Base-by-base conservation (phyloP, 1,140 invertebrate genomes). In the Adoxophyes honmai region DNA sequence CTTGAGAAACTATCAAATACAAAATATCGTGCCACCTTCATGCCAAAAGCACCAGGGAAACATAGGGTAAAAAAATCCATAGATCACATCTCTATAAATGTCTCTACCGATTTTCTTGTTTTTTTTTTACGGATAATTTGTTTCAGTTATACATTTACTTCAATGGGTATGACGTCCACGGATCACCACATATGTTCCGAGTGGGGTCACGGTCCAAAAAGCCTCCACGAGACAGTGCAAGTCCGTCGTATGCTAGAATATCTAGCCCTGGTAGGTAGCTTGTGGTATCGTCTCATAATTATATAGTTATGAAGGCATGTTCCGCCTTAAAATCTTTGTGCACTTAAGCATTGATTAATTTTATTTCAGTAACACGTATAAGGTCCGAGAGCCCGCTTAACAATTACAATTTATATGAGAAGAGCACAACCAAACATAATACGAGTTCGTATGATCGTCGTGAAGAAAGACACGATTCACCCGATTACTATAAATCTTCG, bases 151-250 rank as follows among this genome's bases (percentile, higher is more conserved):
- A 98, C 76, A 93, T 98, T 10, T 98, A 97, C 72, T 99, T 98
- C 81, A 99, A 99, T 83, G 96, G 96, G 3, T 95, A 95, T 65
- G 97, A 98, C 75, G 96, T 99, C n/a, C 96, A 96, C 91, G 97
- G 98, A 83, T 94, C 93, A 9, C 94, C 95, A 1, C 95, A 95
- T 68, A 94, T 95, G 55, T 93, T 96, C 77, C 87, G 94, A 48
- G 95, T 96, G 28, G 95, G 95, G 15, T 81, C 86, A 1, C 55
- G 93, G 90, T 57, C 92, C 90, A 84, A 92, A 90, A 86, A 85
- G 64, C 73, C 70, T 3, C 73, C 70, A 2, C 68, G 83, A 4
- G 83, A 84, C 54, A 86, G 80, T 59, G 70, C 76, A 28, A 86
- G 83, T 38, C 85, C 82, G 0, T 75, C 79, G 10, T 83, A 83